Evolutionary conservation across 2,888 invertebrate species (phyloP).

Genomic region (Pammene fasciana): DNA sequence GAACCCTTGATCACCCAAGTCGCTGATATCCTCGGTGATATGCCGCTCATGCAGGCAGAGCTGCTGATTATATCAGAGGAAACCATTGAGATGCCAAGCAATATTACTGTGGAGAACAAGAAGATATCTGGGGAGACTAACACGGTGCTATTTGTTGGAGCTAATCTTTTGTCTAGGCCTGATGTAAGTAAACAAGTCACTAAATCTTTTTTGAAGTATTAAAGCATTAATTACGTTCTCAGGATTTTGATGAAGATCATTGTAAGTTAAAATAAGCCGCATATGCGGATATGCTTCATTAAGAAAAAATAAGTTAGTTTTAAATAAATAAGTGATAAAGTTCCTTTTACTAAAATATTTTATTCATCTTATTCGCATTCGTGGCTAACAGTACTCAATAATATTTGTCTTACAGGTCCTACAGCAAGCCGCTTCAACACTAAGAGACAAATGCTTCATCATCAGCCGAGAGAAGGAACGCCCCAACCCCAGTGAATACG

Average conservation of each 20-base stretch:
- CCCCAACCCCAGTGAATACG: constrained; percentile 70
- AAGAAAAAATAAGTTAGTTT: too few species aligned
- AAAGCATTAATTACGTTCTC: too few species aligned
- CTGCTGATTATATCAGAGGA: constrained; percentile 83
- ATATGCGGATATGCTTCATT: too few species aligned
- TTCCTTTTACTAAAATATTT: too few species aligned
- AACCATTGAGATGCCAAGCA: constrained; percentile 71
- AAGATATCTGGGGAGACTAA: constrained; percentile 82
- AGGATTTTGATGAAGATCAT: too few species aligned
- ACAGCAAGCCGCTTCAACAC: constrained; percentile 70
- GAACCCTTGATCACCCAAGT: constrained; percentile 82
- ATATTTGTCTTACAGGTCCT: constrained; percentile 60
- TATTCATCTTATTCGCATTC: too few species aligned
- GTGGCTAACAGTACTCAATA: too few species aligned
- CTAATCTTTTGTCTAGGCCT: constrained; percentile 77
- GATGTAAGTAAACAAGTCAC: constrained; percentile 63
- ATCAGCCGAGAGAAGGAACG: constrained; percentile 83
- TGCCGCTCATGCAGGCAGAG: constrained; percentile 88
- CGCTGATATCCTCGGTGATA: constrained; percentile 84
- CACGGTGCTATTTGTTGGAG: constrained; percentile 78
- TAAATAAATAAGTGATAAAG: too few species aligned
- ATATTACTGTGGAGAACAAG: constrained; percentile 85
- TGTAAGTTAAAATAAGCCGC: too few species aligned
- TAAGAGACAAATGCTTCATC: constrained; percentile 84
- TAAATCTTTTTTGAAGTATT: too few species aligned